Evolutionary conservation across 1,140 invertebrate species (phyloP), one percentile per base, ranked within the genome.

Genomic region (Brachionus plicatilis): DNA sequence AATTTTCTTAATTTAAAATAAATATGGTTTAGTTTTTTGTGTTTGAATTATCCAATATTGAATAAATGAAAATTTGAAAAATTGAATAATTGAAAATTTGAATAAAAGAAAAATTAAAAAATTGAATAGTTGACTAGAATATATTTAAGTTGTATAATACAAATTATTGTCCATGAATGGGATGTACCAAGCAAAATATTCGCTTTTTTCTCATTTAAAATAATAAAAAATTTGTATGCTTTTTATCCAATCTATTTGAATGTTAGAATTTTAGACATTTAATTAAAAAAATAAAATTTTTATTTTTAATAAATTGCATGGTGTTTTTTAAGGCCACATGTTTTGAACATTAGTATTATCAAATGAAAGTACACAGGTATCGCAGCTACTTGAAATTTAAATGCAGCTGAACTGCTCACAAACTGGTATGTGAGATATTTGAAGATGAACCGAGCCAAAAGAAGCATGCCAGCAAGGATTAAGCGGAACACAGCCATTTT

Each of bases 301-400:
- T 27, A 56, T 33, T 33, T 80, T 80, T 56, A 80, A 56, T 24
- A 82, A 43, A 65, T 29, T 12, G 27, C 24, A 65, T 60, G 65
- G 43, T 68, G 37, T 45, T 82, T 82, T 82, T 60, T 68, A 17
- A 82, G 53, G 12, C 50, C 50, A 47, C 79, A 82, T 24, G 79
- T 27, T 37, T 82, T 82, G 43, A 82, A 82, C 79, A 82, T 65
- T 27, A 82, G 20, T 24, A 82, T 65, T 20, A 41, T 41, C 20
- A 82, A 82, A 68, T 82, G 79, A 82, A 82, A 82, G 41, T 65
- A 82, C 17, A 82, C 7, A 45, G 79, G 79, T 20, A 82, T 65
- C 9, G 53, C 24, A 41, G 65, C 56, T 17, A 45, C 5, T 60
- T 82, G 65, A 82, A 82, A 82, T 60, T 68, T 82, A 8, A 65